Evolutionary conservation across 2,797 vertebrate species (phyloP).

Genomic region (Microchirus variegatus): DNA sequence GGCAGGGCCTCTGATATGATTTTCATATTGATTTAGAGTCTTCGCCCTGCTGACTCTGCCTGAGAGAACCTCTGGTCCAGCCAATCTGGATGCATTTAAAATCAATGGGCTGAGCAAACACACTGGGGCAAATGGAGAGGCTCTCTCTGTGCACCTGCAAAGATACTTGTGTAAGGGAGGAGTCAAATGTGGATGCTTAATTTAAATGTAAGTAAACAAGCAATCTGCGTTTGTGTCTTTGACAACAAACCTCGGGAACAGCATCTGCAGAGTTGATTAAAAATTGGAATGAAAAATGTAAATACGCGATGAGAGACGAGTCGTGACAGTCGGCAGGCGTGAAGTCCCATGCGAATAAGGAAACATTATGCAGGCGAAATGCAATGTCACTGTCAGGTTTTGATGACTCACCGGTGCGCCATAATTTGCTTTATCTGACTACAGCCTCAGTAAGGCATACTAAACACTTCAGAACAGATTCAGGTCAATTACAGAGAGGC

Average conservation of each 20-base stretch:
- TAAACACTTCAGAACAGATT: conserved; percentile 5
- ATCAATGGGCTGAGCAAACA: conserved; percentile 42
- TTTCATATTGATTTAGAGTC: conserved; percentile 52
- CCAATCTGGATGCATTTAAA: conserved; percentile 38
- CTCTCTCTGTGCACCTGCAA: conserved; percentile 22
- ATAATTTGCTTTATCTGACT: conserved; percentile 13
- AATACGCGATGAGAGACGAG: conserved; percentile 24
- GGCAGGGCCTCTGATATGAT: conserved; percentile 32
- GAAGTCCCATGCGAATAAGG: not conserved
- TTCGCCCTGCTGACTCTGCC: conserved; percentile 35
- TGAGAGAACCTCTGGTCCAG: conserved; percentile 22
- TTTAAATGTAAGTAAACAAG: conserved; percentile 8
- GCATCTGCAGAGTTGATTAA: conserved; percentile 23
- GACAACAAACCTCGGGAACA: conserved; percentile 16
- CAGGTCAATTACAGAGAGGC: not conserved
- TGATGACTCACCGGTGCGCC: conserved; percentile 29
- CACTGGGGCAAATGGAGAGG: conserved; percentile 19
- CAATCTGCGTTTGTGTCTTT: conserved; percentile 19
- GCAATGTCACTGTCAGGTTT: conserved; percentile 19
- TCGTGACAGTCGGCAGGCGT: conserved; percentile 14
- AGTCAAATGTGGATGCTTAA: conserved; percentile 26
- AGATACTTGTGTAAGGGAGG: conserved; percentile 3
- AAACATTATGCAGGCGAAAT: conserved; percentile 42
- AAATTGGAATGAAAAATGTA: conserved; percentile 41
- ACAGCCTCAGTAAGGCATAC: not conserved